phyloP scores from a whole-genome alignment of 2,888 invertebrate genomes.

The Drosophila siamana region DNA sequence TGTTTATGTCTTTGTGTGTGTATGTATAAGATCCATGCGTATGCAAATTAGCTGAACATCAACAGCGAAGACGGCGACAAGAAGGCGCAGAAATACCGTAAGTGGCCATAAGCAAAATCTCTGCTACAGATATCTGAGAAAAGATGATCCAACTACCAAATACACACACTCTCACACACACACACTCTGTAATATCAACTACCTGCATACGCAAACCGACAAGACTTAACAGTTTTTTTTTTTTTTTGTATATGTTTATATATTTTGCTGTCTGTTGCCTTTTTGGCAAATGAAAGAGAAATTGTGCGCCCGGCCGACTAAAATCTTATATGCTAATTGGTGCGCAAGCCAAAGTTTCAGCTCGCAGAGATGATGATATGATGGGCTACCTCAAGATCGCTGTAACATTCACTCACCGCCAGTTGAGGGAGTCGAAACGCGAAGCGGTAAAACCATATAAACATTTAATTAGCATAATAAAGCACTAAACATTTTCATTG shows the following conservation, averaged over 20 bases:
- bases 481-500: slow-evolving; percentile 1
- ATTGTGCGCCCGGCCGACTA: slow-evolving; percentile 62
- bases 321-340: slow-evolving; percentile 73
- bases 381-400: slow-evolving; percentile 8
- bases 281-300: slow-evolving; percentile 79
- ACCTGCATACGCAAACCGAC: slow-evolving; percentile 50
- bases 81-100: slow-evolving; percentile 73
- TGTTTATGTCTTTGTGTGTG: slow-evolving; percentile 10
- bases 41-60: slow-evolving; percentile 68
- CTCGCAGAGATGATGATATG: slow-evolving; percentile 26
- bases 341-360: slow-evolving; percentile 29
- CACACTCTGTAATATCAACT: slow-evolving; percentile 34
- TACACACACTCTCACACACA: slow-evolving; percentile 12
- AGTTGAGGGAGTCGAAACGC: slow-evolving; percentile 25
- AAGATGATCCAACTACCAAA: slow-evolving; percentile 41
- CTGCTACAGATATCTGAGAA: slow-evolving; percentile 64
- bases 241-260: slow-evolving; percentile 20
- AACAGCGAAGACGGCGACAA: slow-evolving; percentile 38
- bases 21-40: slow-evolving; percentile 54
- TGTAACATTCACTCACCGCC: neutral
- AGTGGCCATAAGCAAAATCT: slow-evolving; percentile 72
- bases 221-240: slow-evolving; percentile 63
- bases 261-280: slow-evolving; percentile 8
- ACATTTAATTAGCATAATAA: slow-evolving; percentile 26
- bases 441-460: slow-evolving; percentile 5